Conservation (phyloP, 1,140 invertebrate genomes). For the Euwallacea similis region DNA sequence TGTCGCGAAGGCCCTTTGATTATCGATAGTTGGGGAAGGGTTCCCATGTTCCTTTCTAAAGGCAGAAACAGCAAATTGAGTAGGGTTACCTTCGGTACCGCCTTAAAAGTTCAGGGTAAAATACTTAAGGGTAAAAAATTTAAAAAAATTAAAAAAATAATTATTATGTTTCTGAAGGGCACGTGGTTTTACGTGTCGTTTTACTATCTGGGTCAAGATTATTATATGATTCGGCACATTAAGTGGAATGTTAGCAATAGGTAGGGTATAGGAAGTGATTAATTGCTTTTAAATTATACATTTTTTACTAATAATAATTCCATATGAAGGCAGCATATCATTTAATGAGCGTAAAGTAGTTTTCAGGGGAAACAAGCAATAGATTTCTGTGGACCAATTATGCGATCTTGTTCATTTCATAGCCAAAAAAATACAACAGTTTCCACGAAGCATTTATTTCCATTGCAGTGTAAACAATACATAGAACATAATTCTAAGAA, state of each 20-base stretch:
- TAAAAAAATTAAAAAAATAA: neutral
- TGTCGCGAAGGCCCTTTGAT: slow-evolving; percentile 48
- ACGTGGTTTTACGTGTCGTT: neutral
- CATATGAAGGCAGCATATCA: too few species aligned
- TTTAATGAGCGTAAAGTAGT: too few species aligned
- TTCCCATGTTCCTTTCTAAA: slow-evolving; percentile 44
- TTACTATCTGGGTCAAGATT: slow-evolving; percentile 1
- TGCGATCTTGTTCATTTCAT: too few species aligned
- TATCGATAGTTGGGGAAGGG: slow-evolving; percentile 50
- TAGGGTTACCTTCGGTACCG: too few species aligned
- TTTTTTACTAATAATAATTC: too few species aligned
- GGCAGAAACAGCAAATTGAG: neutral
- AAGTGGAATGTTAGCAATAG: neutral
- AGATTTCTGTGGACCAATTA: too few species aligned
- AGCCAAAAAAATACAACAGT: too few species aligned
- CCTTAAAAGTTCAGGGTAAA: neutral
- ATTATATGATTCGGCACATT: neutral
- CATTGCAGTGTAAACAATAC: too few species aligned
- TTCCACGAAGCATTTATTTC: too few species aligned
- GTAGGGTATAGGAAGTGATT: neutral
- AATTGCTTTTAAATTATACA: neutral
- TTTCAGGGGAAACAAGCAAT: too few species aligned
- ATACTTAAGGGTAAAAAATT: neutral
- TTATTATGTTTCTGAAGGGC: neutral
- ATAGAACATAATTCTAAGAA: too few species aligned